Evolutionary conservation across 2,888 invertebrate genomes (phyloP), one percentile per base, ranked within the genome.

Genomic region (Pheosia tremula): DNA sequence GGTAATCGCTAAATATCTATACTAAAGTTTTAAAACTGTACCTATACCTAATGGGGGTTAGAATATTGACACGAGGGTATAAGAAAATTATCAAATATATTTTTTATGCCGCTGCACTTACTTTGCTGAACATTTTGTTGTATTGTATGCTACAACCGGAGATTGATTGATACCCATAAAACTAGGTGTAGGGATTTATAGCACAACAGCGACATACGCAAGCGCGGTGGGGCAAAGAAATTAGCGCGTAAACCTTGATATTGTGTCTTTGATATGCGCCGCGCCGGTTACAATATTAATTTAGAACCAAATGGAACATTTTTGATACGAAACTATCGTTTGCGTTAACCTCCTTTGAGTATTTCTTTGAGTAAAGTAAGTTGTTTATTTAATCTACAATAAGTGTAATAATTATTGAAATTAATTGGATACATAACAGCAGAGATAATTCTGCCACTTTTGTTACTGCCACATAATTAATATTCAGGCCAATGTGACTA

Each of bases 71-170:
- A 24, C 24, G 24, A 24, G 24, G 24, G 24, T 24, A 24, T 24
- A 24, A 24, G 24, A 24, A 24, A 24, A 24, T 24, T 24, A 24
- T 24, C 24, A 24, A 24, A 24, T 24, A 4, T 47, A 5, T 47
- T 47, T 47, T 11, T n/a, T 47, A n/a, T 4, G 1, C 11, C 9
- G 11, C n/a, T 39, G 2, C 24, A 84, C 87, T 86, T 66, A 88
- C 88, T 87, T 87, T 87, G 79, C 84, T 85, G 79, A 86, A 86
- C 88, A 88, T 87, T 80, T 80, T 85, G 81, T 59, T 71, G 67
- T 71, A 24, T 65, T 61, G 62, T 63, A 66, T 61, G 55, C 58
- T 38, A 62, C 53, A 61, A 68, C 64, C 67, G 66, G 69, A 62
- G 60, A 59, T 63, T 62, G 63, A 61, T 65, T 87, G 83, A 86